These are phyloP conservation scores for Aphrophora alni DNA, from an alignment of 2,888 invertebrate species.

Conservation along the genomic window DNA sequence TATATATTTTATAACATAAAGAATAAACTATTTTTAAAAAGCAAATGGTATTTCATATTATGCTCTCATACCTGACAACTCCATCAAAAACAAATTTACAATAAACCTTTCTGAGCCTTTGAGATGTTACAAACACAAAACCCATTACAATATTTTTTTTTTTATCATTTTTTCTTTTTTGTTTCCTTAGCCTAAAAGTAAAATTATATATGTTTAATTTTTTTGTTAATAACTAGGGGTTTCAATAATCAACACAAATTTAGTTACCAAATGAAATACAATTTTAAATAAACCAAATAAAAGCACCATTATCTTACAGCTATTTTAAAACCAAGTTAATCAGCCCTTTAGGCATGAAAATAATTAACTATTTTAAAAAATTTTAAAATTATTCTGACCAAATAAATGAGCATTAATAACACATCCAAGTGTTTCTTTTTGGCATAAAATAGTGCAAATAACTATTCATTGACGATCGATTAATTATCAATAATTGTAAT, in stretches of 20 bases:
- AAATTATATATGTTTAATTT: conserved; percentile 36
- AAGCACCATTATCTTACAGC: conserved; percentile 40
- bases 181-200: conserved; percentile 35
- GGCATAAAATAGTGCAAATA: background rate
- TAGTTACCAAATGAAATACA: conserved; percentile 24
- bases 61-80: background rate
- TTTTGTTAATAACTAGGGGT: conserved; percentile 32
- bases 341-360: background rate
- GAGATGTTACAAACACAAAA: conserved; percentile 15
- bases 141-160: conserved; percentile 19
- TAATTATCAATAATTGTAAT: background rate
- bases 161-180: background rate
- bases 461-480: background rate
- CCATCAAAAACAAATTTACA: background rate
- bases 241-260: background rate
- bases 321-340: background rate
- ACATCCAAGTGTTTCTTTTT: background rate
- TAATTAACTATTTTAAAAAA: conserved; percentile 14
- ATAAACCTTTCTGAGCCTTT: background rate
- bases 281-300: conserved; percentile 4
- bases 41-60: too few relatives aligned
- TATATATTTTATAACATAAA: too few relatives aligned
- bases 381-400: background rate
- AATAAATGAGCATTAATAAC: background rate
- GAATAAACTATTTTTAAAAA: too few relatives aligned